Conservation (phyloP, 1,140 invertebrate genomes). For the Sitophilus oryzae region DNA sequence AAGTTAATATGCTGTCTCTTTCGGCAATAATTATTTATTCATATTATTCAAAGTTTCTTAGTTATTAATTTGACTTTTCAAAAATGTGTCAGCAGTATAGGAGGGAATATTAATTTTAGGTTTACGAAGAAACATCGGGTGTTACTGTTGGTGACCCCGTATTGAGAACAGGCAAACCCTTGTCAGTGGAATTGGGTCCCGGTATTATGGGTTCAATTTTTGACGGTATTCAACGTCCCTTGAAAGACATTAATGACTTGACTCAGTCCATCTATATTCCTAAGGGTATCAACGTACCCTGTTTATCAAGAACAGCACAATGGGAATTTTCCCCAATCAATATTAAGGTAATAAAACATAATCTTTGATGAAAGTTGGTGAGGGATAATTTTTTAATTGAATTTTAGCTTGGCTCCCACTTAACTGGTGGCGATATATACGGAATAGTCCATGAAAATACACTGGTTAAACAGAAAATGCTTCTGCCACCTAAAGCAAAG, state of each 20-base stretch:
- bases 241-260: constrained; percentile 93
- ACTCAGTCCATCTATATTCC: constrained; percentile 98
- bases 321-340: constrained; percentile 94
- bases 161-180: constrained; percentile 92
- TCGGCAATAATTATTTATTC: neutral
- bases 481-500: constrained; percentile 88
- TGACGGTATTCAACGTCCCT: constrained; percentile 97
- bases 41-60: neutral
- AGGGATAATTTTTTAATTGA: too few relatives aligned
- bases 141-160: constrained; percentile 99
- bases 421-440: constrained; percentile 97
- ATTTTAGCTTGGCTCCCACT: constrained; percentile 79
- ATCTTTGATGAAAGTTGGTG: neutral
- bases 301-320: constrained; percentile 69
- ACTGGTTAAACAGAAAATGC: constrained; percentile 93
- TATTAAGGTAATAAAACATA: constrained; percentile 62
- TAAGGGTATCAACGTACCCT: constrained; percentile 93
- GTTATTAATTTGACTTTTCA: neutral
- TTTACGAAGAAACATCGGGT: constrained; percentile 98
- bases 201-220: constrained; percentile 99
- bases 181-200: constrained; percentile 98
- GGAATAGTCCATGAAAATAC: constrained; percentile 96
- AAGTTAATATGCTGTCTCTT: neutral
- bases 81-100: neutral
- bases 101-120: constrained; percentile 17